Percentiles rank a stretch among this genome's conserved stretches.
These are phyloP conservation scores for Chesias legatella DNA, from an alignment of 2,888 invertebrate genomes.

Conservation along the genomic window DNA sequence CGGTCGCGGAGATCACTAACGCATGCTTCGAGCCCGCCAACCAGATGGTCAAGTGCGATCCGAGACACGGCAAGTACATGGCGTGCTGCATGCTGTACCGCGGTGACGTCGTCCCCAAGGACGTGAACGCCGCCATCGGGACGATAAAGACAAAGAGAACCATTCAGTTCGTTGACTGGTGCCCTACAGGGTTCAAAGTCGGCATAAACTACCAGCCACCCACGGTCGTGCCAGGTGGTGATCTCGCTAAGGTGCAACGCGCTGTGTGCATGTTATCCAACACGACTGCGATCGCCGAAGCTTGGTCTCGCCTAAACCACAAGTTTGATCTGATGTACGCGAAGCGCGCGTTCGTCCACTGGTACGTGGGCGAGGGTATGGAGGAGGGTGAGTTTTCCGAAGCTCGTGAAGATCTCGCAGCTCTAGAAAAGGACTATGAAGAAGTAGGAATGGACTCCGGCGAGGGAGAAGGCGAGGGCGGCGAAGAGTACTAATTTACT, in stretches of 20 bases:
- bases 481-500: conserved; percentile 86
- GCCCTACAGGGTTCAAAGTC: conserved; percentile 88
- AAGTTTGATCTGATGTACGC: conserved; percentile 98
- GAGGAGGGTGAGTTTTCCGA: conserved; percentile 93
- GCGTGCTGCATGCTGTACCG: conserved; percentile 97
- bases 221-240: conserved; percentile 95
- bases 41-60: conserved; percentile 97
- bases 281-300: conserved; percentile 98
- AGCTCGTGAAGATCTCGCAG: conserved; percentile 82
- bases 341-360: conserved; percentile 97
- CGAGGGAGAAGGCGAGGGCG: conserved; percentile 89
- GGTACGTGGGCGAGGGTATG: conserved; percentile 94
- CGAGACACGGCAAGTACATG: conserved; percentile 95
- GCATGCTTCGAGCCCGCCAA: conserved; percentile 97
- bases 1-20: conserved; percentile 95
- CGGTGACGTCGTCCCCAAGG: conserved; percentile 96
- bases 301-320: conserved; percentile 97
- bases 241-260: conserved; percentile 94
- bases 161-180: conserved; percentile 97
- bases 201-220: conserved; percentile 93
- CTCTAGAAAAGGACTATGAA: conserved; percentile 91
- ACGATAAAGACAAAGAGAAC: conserved; percentile 96
- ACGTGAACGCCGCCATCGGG: conserved; percentile 95
- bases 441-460: conserved; percentile 93
- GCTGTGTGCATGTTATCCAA: conserved; percentile 98